A percentile compares a stretch with the other conserved stretches of the same genome.
phyloP scores from a whole-genome alignment of 2,888 invertebrate genomes.

The Sphinx pinastri region DNA sequence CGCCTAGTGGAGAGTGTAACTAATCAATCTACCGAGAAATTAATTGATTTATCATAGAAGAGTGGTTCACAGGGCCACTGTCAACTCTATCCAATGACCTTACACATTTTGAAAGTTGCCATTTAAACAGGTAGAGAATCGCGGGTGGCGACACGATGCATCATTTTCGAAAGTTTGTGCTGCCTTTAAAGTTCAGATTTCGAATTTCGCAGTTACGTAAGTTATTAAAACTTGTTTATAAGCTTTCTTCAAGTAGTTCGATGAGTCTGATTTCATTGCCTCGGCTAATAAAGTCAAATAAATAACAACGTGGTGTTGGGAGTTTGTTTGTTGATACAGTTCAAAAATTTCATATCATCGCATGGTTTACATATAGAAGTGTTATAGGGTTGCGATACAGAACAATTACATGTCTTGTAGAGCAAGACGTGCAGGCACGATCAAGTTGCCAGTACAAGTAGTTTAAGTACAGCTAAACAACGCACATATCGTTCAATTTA shows the following conservation, averaged over 20 bases:
- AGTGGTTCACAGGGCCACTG: constrained; percentile 60
- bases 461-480: constrained; percentile 17
- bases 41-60: constrained; percentile 64
- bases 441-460: not conserved
- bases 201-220: constrained; percentile 47
- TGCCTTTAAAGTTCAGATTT: constrained; percentile 41
- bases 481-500: constrained; percentile 34
- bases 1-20: constrained; percentile 59
- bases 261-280: not conserved
- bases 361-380: not conserved
- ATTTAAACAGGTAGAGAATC: constrained; percentile 47
- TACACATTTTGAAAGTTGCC: constrained; percentile 54
- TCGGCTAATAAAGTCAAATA: not conserved
- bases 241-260: constrained; percentile 11
- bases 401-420: not conserved
- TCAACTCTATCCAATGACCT: constrained; percentile 53
- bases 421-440: not conserved
- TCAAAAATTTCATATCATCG: not conserved
- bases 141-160: constrained; percentile 36
- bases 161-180: constrained; percentile 51
- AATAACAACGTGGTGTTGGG: not conserved
- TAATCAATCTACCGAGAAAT: constrained; percentile 63
- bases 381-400: not conserved
- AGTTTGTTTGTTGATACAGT: not conserved
- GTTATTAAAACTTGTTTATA: constrained; percentile 47